Evolutionary conservation across 2,113 vertebrate genomes (phyloP), one percentile per base, ranked within the genome.

Genomic region (Campylomormyrus tamandua): DNA sequence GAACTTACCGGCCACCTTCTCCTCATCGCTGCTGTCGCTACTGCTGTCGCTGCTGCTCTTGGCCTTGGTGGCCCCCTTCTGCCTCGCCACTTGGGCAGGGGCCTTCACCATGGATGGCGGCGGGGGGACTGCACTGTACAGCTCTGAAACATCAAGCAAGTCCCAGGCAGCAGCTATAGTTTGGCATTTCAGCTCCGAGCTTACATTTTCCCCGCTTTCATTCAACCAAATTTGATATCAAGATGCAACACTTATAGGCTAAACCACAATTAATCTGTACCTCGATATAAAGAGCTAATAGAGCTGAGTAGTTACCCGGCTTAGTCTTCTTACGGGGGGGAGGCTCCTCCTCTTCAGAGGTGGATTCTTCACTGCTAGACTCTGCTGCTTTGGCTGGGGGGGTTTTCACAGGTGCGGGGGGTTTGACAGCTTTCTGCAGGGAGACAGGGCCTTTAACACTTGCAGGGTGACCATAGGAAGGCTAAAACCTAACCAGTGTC

Each of bases 321-420:
- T 96, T 96, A n/a, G 92, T 45, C 90, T 96, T 96, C 89, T 96
- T 96, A 66, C 56, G 92, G 15, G 96, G 95, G 2, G 95, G 95
- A 89, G 94, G 92, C 27, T 95, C 93, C 3, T 96, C 95, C 88
- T 96, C 94, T 19, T 92, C 95, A 89, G 95, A 96, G 1, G 95
- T 95, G 9, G 95, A 95, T 7, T 95, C 95, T 11, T 90, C 95
- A 45, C 95, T 96, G 91, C 94, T 96, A 0, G 95, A 95, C 52
- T 95, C 92, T 83, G 94, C 48, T 7, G 74, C 62, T 50, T 94
- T 95, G 5, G 90, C 49, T 13, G 91, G 58, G n/a, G 93, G 89
- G 3, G 90, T 39, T 87, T 93, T 94, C 11, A 58, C 90, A 0
- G 74, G 90, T 19, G 62, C 88, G 21, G 91, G 11, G 15, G 90